Percentiles rank a stretch among this genome's conserved stretches.
Conservation (phyloP, 2,113 vertebrate genomes). For the Lophotis ruficrista region DNA sequence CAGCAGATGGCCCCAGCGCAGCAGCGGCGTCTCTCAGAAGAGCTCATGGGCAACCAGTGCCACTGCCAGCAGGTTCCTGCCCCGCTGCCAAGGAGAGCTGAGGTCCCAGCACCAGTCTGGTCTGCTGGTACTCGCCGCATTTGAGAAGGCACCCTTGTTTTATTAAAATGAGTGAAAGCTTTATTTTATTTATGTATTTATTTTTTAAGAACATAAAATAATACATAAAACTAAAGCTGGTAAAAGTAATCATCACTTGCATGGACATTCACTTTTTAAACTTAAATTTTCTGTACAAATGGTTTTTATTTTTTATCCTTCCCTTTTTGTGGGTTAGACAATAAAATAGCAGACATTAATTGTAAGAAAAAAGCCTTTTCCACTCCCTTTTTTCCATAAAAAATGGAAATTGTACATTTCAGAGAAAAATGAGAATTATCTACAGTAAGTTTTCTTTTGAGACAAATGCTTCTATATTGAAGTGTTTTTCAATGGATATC, state of each 20-base stretch:
- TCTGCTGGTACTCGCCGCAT: background rate
- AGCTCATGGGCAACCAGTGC: accelerated
- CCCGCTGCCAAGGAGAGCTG: background rate
- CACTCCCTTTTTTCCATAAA: background rate
- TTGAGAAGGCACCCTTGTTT: background rate
- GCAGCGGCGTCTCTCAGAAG: background rate
- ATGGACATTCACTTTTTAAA: background rate
- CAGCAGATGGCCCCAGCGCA: slow-evolving; percentile 57
- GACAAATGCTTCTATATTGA: background rate
- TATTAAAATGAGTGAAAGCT: background rate
- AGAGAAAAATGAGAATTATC: background rate
- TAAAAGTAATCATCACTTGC: background rate
- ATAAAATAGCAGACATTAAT: background rate
- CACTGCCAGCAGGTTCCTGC: background rate
- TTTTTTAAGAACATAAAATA: background rate
- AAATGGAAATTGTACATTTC: background rate
- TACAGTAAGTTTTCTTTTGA: background rate
- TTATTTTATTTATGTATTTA: background rate
- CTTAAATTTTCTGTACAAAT: background rate
- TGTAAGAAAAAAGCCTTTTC: background rate
- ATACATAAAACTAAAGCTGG: background rate
- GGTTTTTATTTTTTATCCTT: background rate
- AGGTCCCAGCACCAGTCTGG: background rate
- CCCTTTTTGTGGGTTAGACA: background rate
- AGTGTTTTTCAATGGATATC: background rate